These are phyloP conservation scores for Anabacerthia variegaticeps DNA, from an alignment of 2,797 vertebrate species.

Conservation along the genomic window DNA sequence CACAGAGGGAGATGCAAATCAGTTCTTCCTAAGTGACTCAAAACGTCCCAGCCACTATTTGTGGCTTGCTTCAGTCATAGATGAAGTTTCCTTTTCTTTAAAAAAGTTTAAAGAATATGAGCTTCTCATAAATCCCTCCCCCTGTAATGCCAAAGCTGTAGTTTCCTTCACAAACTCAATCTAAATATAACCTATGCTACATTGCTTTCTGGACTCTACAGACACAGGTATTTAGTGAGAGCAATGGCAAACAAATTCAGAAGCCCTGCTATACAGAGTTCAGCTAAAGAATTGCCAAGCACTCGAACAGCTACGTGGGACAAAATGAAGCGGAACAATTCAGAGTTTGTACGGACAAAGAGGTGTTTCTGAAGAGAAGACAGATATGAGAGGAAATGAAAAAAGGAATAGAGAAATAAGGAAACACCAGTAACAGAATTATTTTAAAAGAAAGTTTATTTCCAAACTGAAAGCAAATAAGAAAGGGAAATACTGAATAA, in stretches of 20 bases:
- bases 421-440: neutral
- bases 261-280: neutral
- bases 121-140: neutral
- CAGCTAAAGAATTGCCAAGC: neutral
- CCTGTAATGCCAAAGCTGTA: neutral
- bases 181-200: neutral
- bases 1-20: neutral
- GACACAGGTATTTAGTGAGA: neutral
- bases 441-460: neutral
- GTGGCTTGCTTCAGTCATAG: neutral
- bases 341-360: neutral
- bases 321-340: neutral
- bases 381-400: neutral
- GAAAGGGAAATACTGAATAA: neutral
- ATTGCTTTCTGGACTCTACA: neutral
- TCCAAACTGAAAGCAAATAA: neutral
- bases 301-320: neutral
- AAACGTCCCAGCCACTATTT: neutral
- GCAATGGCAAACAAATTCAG: neutral
- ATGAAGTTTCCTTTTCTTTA: neutral
- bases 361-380: neutral
- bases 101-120: neutral
- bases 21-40: neutral
- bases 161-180: neutral
- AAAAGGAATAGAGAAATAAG: neutral